A percentile compares a stretch with the other conserved stretches of the same genome.
phyloP scores from a whole-genome alignment of 2,888 invertebrate species.

The Nemotelus nigrinus region DNA sequence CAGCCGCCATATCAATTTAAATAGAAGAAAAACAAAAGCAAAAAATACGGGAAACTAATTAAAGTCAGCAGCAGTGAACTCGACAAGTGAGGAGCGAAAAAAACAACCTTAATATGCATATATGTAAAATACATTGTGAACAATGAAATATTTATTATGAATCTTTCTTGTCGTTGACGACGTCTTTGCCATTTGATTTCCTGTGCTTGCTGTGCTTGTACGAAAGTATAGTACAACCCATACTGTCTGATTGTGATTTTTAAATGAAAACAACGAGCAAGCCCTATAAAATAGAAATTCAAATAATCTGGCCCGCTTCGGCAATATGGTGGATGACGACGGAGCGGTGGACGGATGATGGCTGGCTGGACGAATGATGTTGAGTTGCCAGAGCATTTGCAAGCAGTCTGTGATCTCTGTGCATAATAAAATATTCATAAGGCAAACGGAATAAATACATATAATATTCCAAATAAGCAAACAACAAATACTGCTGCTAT shows the following conservation, averaged over 20 bases:
- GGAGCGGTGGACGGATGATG: no score
- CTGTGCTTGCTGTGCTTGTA: neutral
- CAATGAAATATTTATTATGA: conserved; percentile 2
- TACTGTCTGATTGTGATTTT: neutral
- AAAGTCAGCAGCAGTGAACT: neutral
- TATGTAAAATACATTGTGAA: neutral
- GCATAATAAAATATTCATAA: conserved; percentile 42
- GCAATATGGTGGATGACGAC: no score
- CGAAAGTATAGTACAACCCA: neutral
- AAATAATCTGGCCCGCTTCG: neutral
- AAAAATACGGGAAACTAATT: conserved; percentile 7
- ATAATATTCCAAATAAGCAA: conserved; percentile 6
- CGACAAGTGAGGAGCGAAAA: neutral
- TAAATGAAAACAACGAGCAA: neutral
- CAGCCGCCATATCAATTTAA: no score
- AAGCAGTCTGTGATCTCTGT: conserved; percentile 12
- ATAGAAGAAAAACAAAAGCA: neutral
- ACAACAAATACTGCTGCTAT: conserved; percentile 11
- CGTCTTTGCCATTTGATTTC: conserved; percentile 2
- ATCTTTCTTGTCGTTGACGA: neutral
- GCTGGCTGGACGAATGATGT: no score
- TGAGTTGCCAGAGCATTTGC: no score
- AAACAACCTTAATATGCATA: no score
- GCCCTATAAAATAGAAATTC: conserved; percentile 7
- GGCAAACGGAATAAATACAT: conserved; percentile 31